Evolutionary conservation across 1,140 invertebrate species (phyloP).

Genomic region (Musca vetustissima): DNA sequence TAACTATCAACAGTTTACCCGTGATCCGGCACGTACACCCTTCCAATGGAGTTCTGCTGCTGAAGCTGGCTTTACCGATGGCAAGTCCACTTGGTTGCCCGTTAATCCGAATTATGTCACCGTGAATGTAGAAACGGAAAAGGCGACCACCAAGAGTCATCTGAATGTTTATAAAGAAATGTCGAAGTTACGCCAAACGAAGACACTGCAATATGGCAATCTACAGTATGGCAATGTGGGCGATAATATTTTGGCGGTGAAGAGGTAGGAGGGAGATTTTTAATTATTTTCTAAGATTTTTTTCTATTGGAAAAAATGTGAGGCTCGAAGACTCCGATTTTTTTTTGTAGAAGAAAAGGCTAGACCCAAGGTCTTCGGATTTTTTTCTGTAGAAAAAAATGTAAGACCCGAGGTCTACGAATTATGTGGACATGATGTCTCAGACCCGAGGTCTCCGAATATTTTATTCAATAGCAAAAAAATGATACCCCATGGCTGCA

Average conservation of each 20-base stretch:
- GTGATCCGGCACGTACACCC: constrained; percentile 72
- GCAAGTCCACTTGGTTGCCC: constrained; percentile 65
- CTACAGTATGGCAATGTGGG: constrained; percentile 46
- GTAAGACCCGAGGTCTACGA: too few relatives aligned
- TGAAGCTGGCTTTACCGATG: constrained; percentile 61
- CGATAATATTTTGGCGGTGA: constrained; percentile 51
- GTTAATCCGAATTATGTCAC: constrained; percentile 62
- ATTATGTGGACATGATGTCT: too few relatives aligned
- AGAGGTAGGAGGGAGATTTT: constrained; percentile 32
- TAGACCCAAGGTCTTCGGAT: too few relatives aligned
- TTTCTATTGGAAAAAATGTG: too few relatives aligned
- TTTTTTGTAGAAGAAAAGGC: too few relatives aligned
- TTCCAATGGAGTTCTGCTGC: constrained; percentile 71
- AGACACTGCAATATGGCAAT: constrained; percentile 51
- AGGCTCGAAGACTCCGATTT: too few relatives aligned
- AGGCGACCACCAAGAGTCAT: constrained; percentile 36
- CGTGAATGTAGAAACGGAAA: constrained; percentile 57
- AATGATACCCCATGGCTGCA: too few relatives aligned
- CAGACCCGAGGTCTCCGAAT: too few relatives aligned
- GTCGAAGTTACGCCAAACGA: constrained; percentile 4
- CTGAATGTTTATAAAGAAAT: constrained; percentile 46
- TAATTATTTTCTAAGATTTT: background rate
- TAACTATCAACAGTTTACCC: constrained; percentile 56
- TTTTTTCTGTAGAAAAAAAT: too few relatives aligned
- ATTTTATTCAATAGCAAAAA: too few relatives aligned